These are phyloP conservation scores for Andricus quercusramuli DNA, from an alignment of 2,888 invertebrate species.

Conservation along the genomic window DNA sequence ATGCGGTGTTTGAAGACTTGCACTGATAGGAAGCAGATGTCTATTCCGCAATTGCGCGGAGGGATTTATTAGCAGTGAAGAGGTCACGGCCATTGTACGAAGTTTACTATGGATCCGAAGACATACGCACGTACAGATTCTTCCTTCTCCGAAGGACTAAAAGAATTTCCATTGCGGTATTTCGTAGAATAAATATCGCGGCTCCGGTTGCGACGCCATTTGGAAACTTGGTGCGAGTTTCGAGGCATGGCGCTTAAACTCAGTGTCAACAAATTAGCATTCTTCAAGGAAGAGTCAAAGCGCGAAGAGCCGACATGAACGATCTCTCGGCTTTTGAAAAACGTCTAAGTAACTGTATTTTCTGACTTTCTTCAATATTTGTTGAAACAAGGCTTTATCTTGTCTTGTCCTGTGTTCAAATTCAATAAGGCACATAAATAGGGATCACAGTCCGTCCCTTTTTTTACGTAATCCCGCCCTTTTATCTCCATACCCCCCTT, in stretches of 20 bases:
- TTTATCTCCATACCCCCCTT: no score
- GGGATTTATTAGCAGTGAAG: conserved; percentile 36
- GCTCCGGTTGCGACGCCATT: conserved; percentile 56
- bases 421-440: neutral
- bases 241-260: conserved; percentile 41
- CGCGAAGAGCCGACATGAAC: conserved; percentile 31
- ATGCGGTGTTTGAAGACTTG: neutral
- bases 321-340: conserved; percentile 21
- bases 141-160: conserved; percentile 30
- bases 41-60: conserved; percentile 5
- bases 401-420: conserved; percentile 2
- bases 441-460: no score
- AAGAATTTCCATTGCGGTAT: conserved; percentile 53
- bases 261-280: conserved; percentile 45
- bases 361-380: conserved; percentile 15
- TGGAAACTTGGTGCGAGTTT: conserved; percentile 49
- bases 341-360: conserved; percentile 30
- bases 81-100: conserved; percentile 45
- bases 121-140: conserved; percentile 23
- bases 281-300: conserved; percentile 42
- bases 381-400: neutral
- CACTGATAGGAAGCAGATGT: conserved; percentile 15
- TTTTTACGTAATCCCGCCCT: no score
- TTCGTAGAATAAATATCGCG: conserved; percentile 52
- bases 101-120: conserved; percentile 24